Base-by-base conservation (phyloP, 2,888 invertebrate species). In the Ennomos fuscantarius region DNA sequence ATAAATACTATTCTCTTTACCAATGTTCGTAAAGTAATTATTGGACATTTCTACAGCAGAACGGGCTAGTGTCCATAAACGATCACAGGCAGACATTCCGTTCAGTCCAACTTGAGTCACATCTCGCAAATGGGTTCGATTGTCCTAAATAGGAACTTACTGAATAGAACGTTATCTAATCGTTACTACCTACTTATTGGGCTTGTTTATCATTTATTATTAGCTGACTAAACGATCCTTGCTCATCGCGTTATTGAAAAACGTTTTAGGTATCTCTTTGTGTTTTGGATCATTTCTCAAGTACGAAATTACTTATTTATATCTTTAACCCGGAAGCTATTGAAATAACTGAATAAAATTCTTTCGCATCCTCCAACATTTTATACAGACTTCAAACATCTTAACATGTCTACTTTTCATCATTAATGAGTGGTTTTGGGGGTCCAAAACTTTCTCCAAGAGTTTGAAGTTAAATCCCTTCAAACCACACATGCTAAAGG, bases 141-240 rank as follows among this genome's bases (percentile, higher is more conserved):
- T 33, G 32, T 50, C 46, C 51, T 13, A 46, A 56, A 41, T 45
- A 40, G 50, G 55, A 46, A 24, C 37, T 43, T 31, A 13, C 24
- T 24, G 24, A 53, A 66, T 60, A 57, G 55, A 58, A 53, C 47
- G 9, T 57, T 62, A 66, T 66, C 57, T 63, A 48, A 63, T 66
- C 65, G 9, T 9, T 45, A n/a, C 52, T 12, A 39, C 50, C 50
- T 55, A 43, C 58, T 52, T 56, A 63, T 58, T 60, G 45, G 55
- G 39, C 36, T 36, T 24, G 46, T 35, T 42, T 54, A 44, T 39
- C 44, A 43, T 33, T 34, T 24, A 24, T 24, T 24, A 24, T 24
- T 24, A 3, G 24, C 24, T 24, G 24, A 24, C 24, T 15, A 15
- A 15, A 15, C 15, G 15, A 15, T 3, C 15, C 15, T 24, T 24